Conservation (phyloP, 2,113 vertebrate species). For the Melospiza melodia region DNA sequence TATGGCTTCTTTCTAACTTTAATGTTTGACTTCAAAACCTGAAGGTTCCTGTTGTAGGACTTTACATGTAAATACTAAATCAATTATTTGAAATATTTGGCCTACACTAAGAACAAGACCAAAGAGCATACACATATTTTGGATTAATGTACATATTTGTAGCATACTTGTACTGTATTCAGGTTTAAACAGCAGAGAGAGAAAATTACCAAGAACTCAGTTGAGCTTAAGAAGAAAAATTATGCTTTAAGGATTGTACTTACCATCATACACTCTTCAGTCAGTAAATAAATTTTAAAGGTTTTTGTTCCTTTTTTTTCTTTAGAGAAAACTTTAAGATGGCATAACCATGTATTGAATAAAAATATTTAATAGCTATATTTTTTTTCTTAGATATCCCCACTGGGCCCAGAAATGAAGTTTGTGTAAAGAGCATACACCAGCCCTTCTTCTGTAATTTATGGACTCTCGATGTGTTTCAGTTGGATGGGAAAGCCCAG, state of each 20-base stretch:
- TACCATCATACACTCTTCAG: not conserved
- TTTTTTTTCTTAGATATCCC: not conserved
- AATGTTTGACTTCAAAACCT: not conserved
- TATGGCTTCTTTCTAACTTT: not conserved
- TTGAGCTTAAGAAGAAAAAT: not conserved
- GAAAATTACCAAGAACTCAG: not conserved
- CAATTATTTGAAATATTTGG: not conserved
- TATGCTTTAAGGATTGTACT: not conserved
- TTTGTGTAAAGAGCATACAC: not conserved
- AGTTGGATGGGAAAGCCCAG: not conserved
- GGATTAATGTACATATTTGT: not conserved
- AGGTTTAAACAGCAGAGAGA: not conserved
- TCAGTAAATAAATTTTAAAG: conserved; percentile 12
- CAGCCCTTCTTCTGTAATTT: not conserved
- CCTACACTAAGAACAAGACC: not conserved
- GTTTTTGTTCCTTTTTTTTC: not conserved
- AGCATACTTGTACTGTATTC: not conserved
- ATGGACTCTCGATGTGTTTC: not conserved
- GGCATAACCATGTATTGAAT: not conserved
- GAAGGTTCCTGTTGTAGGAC: not conserved
- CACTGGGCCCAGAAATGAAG: not conserved
- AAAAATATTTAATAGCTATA: not conserved
- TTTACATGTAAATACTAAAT: not conserved
- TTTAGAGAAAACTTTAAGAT: not conserved
- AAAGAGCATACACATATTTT: not conserved